Base-by-base conservation (phyloP, 1,140 invertebrate genomes). In the Drosophila seguyi region DNA sequence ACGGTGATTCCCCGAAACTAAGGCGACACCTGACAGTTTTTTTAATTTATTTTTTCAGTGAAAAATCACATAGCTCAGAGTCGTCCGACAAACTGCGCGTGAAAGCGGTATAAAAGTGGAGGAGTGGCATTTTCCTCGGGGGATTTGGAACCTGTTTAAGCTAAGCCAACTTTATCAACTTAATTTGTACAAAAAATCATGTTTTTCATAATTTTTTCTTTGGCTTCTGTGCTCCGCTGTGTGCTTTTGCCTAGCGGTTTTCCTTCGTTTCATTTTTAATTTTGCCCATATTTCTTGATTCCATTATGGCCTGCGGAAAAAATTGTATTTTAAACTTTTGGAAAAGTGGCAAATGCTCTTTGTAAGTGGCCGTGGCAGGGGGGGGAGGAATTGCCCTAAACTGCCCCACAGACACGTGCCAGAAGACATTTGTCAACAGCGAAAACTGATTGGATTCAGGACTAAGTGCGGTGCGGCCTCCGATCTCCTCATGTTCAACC, bases 391-490 rank as follows among this genome's bases (percentile, higher is more conserved):
- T 2, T 25, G 25, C 25, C 25, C 4, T 25, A 25, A 25, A n/a
- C n/a, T n/a, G n/a, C n/a, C n/a, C 25, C 25, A 2, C 75, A 75
- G 75, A 71, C 83, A 87, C 79, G 83, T 87, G 83, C 75, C 83
- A 87, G 76, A 87, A 87, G 72, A 60, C 83, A 87, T 87, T 87
- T 87, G 83, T 87, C 83, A 87, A 79, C 83, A 76, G 57, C 22
- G 18, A 63, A 67, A 78, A 77, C 83, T 82, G 83, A 86, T 86
- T 86, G 83, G 83, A 87, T 86, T 87, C 71, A 63, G 65, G 73
- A 55, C 73, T 66, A 78, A 86, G 81, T 58, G 75, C 48, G 68
- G 78, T 41, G 44, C 16, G 44, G 10, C 10, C 52, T 56, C 18
- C 31, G 36, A 50, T 50, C 20, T 60, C 13, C 6, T 0, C 3